Evolutionary conservation across 2,797 vertebrate species (phyloP).

Genomic region (Mormyrops attenuatus): DNA sequence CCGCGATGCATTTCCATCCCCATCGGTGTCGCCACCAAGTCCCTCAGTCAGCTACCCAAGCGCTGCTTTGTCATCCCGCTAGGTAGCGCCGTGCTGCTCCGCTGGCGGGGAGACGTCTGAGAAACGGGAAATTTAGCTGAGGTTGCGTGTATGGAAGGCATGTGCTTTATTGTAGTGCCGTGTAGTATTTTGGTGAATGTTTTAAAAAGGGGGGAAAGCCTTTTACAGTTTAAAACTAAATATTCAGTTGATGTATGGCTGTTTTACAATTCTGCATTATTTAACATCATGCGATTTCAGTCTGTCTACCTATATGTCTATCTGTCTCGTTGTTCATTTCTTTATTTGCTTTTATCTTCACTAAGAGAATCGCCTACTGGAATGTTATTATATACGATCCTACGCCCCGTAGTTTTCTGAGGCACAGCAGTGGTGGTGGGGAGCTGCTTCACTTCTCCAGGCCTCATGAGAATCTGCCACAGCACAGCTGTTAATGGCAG

Average conservation of each 20-base stretch:
- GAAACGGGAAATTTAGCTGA: not conserved
- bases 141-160: not conserved
- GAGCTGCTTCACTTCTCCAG: not conserved
- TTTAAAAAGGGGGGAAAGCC: not conserved
- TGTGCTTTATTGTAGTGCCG: not conserved
- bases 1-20: not conserved
- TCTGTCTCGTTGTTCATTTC: not conserved
- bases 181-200: not conserved
- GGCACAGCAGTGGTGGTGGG: not conserved
- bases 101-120: not conserved
- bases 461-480: not conserved
- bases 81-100: not conserved
- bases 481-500: slow-evolving; percentile 5
- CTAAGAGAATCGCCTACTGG: not conserved
- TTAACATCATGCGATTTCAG: not conserved
- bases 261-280: not conserved
- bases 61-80: not conserved
- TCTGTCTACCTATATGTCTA: not conserved
- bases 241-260: not conserved
- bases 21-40: not conserved
- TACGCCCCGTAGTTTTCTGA: not conserved
- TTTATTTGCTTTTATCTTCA: not conserved
- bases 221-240: not conserved
- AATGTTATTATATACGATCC: not conserved
- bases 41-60: not conserved